A percentile compares a stretch with the other conserved stretches of the same genome.
These are phyloP conservation scores for Phaonia tiefii DNA, from an alignment of 2,888 invertebrate genomes.

Conservation along the genomic window DNA sequence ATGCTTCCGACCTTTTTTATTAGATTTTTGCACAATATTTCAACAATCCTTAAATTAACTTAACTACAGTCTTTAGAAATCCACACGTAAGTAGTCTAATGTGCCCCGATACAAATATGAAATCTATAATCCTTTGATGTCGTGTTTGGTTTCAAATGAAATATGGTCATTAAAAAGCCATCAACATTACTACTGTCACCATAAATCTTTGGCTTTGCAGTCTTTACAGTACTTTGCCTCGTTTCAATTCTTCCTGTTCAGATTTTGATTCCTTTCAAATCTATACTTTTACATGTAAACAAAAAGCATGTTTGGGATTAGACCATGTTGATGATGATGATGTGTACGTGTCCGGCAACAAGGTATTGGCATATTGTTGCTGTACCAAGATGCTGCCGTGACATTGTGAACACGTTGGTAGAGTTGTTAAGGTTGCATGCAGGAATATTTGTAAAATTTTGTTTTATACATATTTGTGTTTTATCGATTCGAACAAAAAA, in stretches of 20 bases:
- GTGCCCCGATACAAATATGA: neutral
- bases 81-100: neutral
- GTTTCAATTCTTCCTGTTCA: conserved; percentile 23
- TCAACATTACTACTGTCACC: conserved; percentile 64
- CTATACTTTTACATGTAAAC: conserved; percentile 12
- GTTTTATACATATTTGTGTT: no score
- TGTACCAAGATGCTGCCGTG: no score
- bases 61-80: neutral
- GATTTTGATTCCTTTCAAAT: conserved; percentile 3
- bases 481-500: no score
- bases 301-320: conserved; percentile 17
- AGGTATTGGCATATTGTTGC: no score
- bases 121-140: conserved; percentile 30
- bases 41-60: neutral
- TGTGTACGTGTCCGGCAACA: conserved; percentile 29
- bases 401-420: no score
- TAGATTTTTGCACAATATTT: neutral
- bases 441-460: no score
- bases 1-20: neutral
- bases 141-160: conserved; percentile 42
- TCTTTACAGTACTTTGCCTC: conserved; percentile 20
- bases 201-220: conserved; percentile 50
- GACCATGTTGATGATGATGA: conserved; percentile 13
- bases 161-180: conserved; percentile 64
- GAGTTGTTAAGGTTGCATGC: no score